Evolutionary conservation across 2,797 vertebrate genomes (phyloP), one percentile per base, ranked within the genome.

Genomic region (Enteromius paludinosus): DNA sequence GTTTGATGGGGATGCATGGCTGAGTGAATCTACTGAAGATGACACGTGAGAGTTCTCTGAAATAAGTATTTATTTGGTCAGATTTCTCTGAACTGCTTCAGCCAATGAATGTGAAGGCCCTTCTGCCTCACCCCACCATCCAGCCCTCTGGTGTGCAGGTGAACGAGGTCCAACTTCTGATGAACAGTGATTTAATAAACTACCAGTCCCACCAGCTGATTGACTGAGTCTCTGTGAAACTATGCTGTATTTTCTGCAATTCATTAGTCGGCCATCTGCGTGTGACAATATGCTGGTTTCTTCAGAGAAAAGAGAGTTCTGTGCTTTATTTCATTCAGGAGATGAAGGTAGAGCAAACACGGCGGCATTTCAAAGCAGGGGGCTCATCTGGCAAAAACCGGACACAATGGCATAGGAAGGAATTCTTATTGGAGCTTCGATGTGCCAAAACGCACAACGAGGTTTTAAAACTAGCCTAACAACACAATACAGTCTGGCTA

Each of bases 251-350:
- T 71, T 76, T 77, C 43, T 43, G 20, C 73, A 65, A 69, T 79
- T 85, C 83, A 81, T 85, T 81, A 85, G 72, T 20, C 8, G 66
- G 79, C 79, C 79, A 81, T 85, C 79, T 85, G 78, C 14, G 43
- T 81, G 83, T 41, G n/a, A 81, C 79, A 85, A 71, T 78, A 81
- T 72, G 79, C 20, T 3, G 15, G 5, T 23, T 71, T 79, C 72
- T 81, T 77, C 56, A 52, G 54, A 70, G 78, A 66, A 74, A 79
- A 61, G 61, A 74, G 25, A 23, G 18, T 59, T 62, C 23, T 64
- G 30, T 38, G 41, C 38, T 33, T 59, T 74, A 56, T 74, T 15
- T 33, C 49, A 33, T 61, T 23, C 9, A 3, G 14, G 52, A 78
- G 33, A 81, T 59, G 66, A 43, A 68, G 83, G 10, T 45, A 68